Evolutionary conservation across 1,140 invertebrate species (phyloP).

Genomic region (Zaprionus tsacasi): DNA sequence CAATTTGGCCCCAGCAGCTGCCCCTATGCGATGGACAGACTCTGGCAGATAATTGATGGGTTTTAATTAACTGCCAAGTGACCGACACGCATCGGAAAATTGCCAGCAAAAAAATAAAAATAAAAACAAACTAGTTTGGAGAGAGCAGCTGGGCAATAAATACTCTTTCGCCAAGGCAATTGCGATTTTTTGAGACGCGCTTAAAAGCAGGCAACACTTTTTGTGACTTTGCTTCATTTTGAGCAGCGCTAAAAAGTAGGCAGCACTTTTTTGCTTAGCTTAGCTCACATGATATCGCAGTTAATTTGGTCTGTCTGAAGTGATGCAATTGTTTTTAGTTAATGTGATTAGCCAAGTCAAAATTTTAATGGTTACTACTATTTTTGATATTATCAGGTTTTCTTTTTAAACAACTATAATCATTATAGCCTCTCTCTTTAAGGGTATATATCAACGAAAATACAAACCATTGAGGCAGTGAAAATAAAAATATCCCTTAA

Average conservation of each 20-base stretch:
- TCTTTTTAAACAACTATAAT: too few species aligned
- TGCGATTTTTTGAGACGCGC: not conserved
- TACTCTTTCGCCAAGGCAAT: not conserved
- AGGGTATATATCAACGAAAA: not conserved
- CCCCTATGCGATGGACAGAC: not conserved
- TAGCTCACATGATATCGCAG: not conserved
- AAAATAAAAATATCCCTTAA: slow-evolving; percentile 45
- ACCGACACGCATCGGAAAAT: slow-evolving; percentile 71
- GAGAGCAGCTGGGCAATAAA: not conserved
- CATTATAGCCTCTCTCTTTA: not conserved
- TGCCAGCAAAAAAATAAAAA: slow-evolving; percentile 12
- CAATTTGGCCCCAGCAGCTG: slow-evolving; percentile 46
- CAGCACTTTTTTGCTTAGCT: too few species aligned
- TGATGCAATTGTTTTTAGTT: too few species aligned
- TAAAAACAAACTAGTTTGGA: slow-evolving; percentile 5
- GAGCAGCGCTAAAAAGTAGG: too few species aligned
- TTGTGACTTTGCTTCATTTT: too few species aligned
- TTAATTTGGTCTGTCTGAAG: not conserved
- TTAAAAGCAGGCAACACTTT: not conserved
- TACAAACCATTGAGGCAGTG: slow-evolving; percentile 6
- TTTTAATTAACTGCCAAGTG: slow-evolving; percentile 82
- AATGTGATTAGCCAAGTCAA: too few species aligned
- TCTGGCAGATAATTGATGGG: slow-evolving; percentile 75
- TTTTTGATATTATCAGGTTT: too few species aligned
- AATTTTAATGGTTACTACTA: too few species aligned